Conservation (phyloP, 2,113 vertebrate species). For the Ictalurus furcatus region DNA sequence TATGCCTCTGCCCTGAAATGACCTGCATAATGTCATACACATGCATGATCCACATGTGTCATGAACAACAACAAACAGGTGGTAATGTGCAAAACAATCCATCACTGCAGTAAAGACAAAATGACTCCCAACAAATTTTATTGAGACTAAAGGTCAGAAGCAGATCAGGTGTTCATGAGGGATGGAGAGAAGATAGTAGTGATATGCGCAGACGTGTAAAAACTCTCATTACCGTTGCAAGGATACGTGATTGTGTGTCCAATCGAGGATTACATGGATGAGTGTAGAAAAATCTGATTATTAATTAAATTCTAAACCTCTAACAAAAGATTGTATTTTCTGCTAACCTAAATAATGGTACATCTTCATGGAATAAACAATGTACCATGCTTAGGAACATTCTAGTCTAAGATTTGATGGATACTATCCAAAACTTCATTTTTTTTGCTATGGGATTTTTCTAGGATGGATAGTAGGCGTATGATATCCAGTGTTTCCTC, state of each 20-base stretch:
- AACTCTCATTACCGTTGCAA: not conserved
- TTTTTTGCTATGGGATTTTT: conserved; percentile 4
- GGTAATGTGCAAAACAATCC: not conserved
- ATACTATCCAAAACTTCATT: not conserved
- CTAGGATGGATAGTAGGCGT: conserved; percentile 25
- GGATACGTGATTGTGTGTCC: not conserved
- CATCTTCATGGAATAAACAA: not conserved
- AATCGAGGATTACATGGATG: not conserved
- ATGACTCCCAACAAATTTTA: not conserved
- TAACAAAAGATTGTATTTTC: not conserved
- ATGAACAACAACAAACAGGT: not conserved
- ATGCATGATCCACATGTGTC: not conserved
- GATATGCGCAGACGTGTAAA: not conserved
- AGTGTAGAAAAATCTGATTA: not conserved
- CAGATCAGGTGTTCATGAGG: not conserved
- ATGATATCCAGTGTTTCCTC: not conserved
- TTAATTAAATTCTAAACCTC: not conserved
- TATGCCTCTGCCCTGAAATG: not conserved
- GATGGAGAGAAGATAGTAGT: not conserved
- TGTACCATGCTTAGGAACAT: not conserved
- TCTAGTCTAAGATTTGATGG: not conserved
- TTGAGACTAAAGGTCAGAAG: not conserved
- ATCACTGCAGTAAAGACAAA: not conserved
- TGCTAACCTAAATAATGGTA: not conserved
- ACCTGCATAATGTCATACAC: not conserved